Conservation (phyloP, 2,888 invertebrate genomes). For the Chymomyza caudatula region DNA sequence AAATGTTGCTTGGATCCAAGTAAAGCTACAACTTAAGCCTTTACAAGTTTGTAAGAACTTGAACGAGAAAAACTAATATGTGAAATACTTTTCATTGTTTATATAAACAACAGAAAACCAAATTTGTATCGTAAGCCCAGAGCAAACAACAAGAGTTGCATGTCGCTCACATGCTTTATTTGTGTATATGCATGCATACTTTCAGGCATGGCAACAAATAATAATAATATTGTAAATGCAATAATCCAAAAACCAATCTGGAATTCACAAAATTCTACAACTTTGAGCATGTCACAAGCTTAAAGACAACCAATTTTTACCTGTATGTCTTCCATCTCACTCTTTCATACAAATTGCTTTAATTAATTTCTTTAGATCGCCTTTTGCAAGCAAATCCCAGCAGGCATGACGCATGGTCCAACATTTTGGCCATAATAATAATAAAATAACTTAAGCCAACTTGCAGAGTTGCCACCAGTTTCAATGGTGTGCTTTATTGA, state of each 20-base stretch:
- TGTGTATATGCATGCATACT: constrained; percentile 2
- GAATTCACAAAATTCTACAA: background rate
- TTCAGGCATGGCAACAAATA: constrained; percentile 14
- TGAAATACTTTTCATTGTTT: no score
- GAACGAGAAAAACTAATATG: no score
- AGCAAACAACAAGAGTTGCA: background rate
- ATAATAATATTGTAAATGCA: constrained; percentile 5
- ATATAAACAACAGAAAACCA: no score
- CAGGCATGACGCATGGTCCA: background rate
- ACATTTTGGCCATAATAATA: constrained; percentile 29
- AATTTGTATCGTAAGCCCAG: no score
- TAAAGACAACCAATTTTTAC: background rate
- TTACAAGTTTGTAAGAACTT: no score
- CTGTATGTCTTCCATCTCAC: background rate
- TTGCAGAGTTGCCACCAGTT: background rate
- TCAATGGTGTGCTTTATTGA: constrained; percentile 17
- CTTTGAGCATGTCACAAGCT: background rate
- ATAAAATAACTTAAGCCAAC: constrained; percentile 27
- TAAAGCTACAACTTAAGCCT: no score
- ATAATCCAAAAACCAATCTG: constrained; percentile 6
- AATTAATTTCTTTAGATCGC: constrained; percentile 49
- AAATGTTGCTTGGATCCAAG: no score
- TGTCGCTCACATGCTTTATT: background rate
- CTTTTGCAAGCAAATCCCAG: background rate
- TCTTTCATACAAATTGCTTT: constrained; percentile 13